Base-by-base conservation (phyloP, 2,888 invertebrate species). In the Oxytorus armatus region DNA sequence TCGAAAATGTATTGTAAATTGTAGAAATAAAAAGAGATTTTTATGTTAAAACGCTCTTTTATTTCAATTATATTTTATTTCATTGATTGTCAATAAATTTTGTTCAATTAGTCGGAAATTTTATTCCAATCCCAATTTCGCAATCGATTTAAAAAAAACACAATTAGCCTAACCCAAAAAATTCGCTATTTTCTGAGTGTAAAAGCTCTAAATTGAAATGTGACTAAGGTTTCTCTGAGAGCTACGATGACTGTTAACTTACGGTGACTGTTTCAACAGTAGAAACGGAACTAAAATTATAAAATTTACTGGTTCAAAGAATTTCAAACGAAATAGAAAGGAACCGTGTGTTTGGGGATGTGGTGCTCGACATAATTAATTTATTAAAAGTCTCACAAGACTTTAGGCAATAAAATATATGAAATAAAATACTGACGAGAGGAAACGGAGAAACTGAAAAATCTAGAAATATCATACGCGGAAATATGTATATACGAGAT, bases 401-500 rank as follows among this genome's bases (percentile, higher is more conserved):
- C n/a, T 8, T 18, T 21, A 0, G 21, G 21, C 25, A 0, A 49
- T 11, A 3, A 65, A 36, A 14, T 49, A n/a, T 7, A 11, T 42
- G 21, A 18, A 21, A 42, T 42, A 14, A 42, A 1, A 39, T 4
- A 11, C 16, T 5, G 53, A 16, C 1, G 29, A 18, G 23, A 51
- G 8, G 14, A 36, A 16, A 25, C 10, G 10, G 14, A 1, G 23
- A 21, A 39, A 5, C n/a, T 11, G 25, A 25, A 29, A 55, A 44
- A 14, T 42, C 29, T 29, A 25, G n/a, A 55, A 69, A 69, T 57
- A 33, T 55, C 18, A 16, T 42, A 42, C 25, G 44, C 44, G 29
- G 29, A 55, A 69, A 29, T 8, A 39, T 36, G 14, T n/a, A 14
- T 14, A 36, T 8, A n/a, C n/a, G n/a, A n/a, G 23, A 23, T 55